These are phyloP conservation scores for Dastarcus helophoroides DNA, from an alignment of 2,888 invertebrate genomes.

Conservation along the genomic window DNA sequence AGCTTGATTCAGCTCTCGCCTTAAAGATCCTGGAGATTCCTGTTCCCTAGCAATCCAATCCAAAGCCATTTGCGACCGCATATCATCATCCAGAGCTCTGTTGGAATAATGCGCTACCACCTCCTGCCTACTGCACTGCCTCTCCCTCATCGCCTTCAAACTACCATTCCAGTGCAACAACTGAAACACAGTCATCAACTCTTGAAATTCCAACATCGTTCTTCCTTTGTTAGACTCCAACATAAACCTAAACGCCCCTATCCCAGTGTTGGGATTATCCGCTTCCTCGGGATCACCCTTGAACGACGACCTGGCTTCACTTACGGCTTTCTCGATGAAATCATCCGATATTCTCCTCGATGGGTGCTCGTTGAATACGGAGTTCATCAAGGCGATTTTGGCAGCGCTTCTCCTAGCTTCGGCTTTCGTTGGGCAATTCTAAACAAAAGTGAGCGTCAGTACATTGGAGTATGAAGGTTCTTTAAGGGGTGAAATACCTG, in stretches of 20 bases:
- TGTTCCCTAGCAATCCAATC: constrained; percentile 86
- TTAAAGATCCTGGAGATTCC: constrained; percentile 62
- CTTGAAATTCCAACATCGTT: constrained; percentile 93
- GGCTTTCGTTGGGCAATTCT: constrained; percentile 91
- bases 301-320: constrained; percentile 81
- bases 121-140: constrained; percentile 89
- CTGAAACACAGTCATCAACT: constrained; percentile 96
- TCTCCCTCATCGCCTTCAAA: constrained; percentile 85
- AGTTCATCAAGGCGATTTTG: constrained; percentile 93
- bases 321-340: constrained; percentile 87
- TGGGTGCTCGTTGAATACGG: constrained; percentile 92
- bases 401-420: constrained; percentile 90
- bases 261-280: constrained; percentile 59
- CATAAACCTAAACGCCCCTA: constrained; percentile 66
- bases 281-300: constrained; percentile 50
- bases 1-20: constrained; percentile 70
- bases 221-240: constrained; percentile 74
- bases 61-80: constrained; percentile 91
- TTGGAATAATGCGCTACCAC: constrained; percentile 89
- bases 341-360: constrained; percentile 85
- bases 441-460: constrained; percentile 19
- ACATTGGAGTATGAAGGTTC: not conserved
- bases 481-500: constrained; percentile 51
- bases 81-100: constrained; percentile 84
- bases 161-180: constrained; percentile 96